Evolutionary conservation across 2,888 invertebrate genomes (phyloP), one percentile per base, ranked within the genome.

Genomic region (Zele albiditarsus): DNA sequence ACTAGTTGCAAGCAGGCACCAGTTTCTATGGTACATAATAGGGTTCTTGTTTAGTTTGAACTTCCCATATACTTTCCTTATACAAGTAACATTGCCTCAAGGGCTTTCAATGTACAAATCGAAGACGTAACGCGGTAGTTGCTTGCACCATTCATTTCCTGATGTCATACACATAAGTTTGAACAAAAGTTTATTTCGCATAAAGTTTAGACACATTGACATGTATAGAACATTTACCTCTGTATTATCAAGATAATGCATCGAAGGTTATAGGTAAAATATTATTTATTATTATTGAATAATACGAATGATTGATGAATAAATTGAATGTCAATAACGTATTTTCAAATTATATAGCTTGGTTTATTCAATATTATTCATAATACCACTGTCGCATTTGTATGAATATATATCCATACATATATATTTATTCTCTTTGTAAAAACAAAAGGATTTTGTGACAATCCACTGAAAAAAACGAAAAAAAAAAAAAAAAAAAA

Each of bases 201-300:
- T 53, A 53, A 53, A 53, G 20, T 53, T 53, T 23, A n/a, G 53
- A 53, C 53, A 53, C 53, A 53, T 53, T 53, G 53, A 53, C 53
- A 20, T 53, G 53, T n/a, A 53, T 53, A 53, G n/a, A 53, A 20
- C 53, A 20, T 53, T 20, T 53, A 53, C 20, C 8, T 20, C 46
- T 46, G 46, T 46, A 46, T 46, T 46, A 46, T n/a, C 46, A 3
- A 16, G 46, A 46, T 46, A 46, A 46, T 46, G n/a, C 16, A 46
- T 46, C 16, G 2, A 8, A 38, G 46, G 46, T 46, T 4, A 16
- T 46, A 16, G 10, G 38, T 38, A 1, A 38, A 38, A 38, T 38
- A 38, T 38, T 38, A 38, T 38, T 38, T 38, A 38, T 38, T 2
- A 12, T 38, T 38, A 38, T 38, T 2, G 2, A 12, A 38, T 12